Evolutionary conservation across 1,140 invertebrate species (phyloP), one percentile per base, ranked within the genome.

Genomic region (Colletes gigas): DNA sequence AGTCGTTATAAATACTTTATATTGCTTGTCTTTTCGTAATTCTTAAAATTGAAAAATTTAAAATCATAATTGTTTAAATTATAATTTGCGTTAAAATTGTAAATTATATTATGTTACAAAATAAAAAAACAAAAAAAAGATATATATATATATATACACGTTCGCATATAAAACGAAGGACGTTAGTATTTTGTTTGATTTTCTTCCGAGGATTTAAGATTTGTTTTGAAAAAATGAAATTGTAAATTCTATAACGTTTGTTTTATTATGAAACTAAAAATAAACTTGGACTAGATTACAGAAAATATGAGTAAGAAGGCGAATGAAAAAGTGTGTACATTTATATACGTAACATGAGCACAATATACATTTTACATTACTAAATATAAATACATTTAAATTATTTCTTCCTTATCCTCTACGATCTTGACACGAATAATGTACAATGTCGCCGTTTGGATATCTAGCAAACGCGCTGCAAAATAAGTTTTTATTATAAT

Each of bases 401-500:
- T 39, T 78, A 69, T 57, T 62, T 75, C n/a, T 50, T 44, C 19
- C 78, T 90, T 90, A 93, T 74, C 79, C 74, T 79, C 93, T 93
- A 21, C 92, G 93, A 75, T 94, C 93, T 80, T 94, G 94, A 90
- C 98, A 99, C 0, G 96, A 97, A 91, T 97, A 98, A 94, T 99
- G 98, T 7, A 99, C 97, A 52, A 98, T 96, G 86, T 98, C 96
- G 4, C 98, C 98, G 93, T 97, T 97, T 3, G 98, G 97, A 94
- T 97, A 98, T 50, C 97, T 94, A 6, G 98, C 97, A 93, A 99
- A 98, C 47, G 98, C 98, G 94, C 97, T 97, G 92, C 89, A 95
- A 95, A 88, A 60, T 88, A 8, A 88, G 47, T 52, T 57, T 21
- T 8, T 21, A 44, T 54, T 9, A 39, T 6, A 21, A 15, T 60